Evolutionary conservation across 2,113 vertebrate species (phyloP), one percentile per base, ranked within the genome.

Genomic region (Sebastes fasciatus): DNA sequence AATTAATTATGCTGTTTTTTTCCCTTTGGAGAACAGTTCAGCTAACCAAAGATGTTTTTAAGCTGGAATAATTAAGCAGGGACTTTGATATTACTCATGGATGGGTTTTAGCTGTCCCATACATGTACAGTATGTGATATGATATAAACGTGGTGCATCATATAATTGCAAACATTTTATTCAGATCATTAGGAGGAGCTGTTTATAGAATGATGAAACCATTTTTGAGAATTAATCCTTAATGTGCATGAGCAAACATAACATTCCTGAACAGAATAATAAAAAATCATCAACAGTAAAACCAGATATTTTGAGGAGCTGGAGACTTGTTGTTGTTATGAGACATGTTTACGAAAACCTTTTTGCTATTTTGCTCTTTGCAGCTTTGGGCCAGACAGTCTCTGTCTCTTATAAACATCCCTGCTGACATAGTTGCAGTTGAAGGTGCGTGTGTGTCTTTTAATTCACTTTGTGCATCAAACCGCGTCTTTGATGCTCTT

Each of bases 401-500:
- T 82, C 78, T 48, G n/a, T 77, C 34, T 86, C 75, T 61, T 80
- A 19, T 16, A 88, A 82, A 88, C 88, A 57, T 78, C 80, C 73
- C 74, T 0, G 23, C 85, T 88, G 86, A 89, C 79, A 83, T 21
- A 45, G 85, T 14, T 70, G 77, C 82, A 84, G 63, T 73, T 4
- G 1, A 75, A 73, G 49, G 77, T 87, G 80, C 84, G 55, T 75
- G 67, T 61, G 72, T 78, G 65, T 79, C 78, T 87, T 88, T 83
- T 87, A 88, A 91, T 90, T 91, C 83, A 88, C 86, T 91, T 80
- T 86, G 83, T 57, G 79, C 85, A 86, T 87, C 91, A 89, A 89
- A 85, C 86, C 49, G 72, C 5, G 70, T 72, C 89, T 92, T 93
- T 93, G 92, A 94, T 91, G 92, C 90, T 89, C 82, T 82, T 86